phyloP scores from a whole-genome alignment of 2,113 vertebrate genomes.

The Leuciscus idus region DNA sequence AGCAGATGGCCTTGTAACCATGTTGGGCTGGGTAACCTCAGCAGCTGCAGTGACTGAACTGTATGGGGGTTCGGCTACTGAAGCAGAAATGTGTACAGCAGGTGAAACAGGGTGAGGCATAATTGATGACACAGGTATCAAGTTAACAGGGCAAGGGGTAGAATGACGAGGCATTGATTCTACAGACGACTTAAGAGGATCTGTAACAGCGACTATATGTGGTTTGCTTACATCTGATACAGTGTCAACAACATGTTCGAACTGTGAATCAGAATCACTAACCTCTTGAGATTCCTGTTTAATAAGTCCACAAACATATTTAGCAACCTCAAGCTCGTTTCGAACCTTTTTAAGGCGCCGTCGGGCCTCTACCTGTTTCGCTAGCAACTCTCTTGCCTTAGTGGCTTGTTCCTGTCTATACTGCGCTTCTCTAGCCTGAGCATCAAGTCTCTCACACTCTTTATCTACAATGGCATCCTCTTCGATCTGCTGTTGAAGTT shows the following conservation, averaged over 20 bases:
- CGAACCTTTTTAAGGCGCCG: neutral
- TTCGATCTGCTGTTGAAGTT: neutral
- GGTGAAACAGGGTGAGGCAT: neutral
- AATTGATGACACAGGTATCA: neutral
- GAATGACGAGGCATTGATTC: neutral
- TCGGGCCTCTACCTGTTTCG: neutral
- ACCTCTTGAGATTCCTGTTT: neutral
- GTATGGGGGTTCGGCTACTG: neutral
- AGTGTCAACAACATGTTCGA: neutral
- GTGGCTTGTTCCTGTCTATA: conserved; percentile 12
- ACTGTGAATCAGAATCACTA: neutral
- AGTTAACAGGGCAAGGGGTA: neutral
- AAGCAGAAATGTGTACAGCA: too few species aligned
- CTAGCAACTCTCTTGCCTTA: conserved; percentile 3
- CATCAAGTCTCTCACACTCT: conserved; percentile 6
- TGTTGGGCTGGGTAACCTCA: neutral
- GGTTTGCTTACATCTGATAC: neutral
- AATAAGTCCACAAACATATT: neutral
- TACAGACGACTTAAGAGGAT: neutral
- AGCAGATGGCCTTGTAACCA: neutral
- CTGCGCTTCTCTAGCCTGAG: conserved; percentile 6
- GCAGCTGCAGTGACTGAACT: neutral
- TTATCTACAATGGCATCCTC: neutral
- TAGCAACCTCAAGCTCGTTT: neutral
- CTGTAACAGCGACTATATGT: neutral